phyloP scores from a whole-genome alignment of 2,888 invertebrate species.

The Phasia obesa region DNA sequence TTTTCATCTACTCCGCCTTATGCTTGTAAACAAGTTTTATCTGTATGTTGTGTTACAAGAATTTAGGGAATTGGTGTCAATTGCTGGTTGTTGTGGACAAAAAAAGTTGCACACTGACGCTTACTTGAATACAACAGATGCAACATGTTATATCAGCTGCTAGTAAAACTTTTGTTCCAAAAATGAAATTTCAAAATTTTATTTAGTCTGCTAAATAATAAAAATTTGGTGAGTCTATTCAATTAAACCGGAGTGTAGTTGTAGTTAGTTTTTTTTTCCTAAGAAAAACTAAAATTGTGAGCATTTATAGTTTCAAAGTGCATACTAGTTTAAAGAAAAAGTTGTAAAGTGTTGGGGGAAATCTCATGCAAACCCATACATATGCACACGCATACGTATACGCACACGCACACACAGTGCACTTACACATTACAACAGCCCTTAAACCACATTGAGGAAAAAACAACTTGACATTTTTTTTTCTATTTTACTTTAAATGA shows the following conservation, averaged over 20 bases:
- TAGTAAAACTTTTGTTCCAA: too few species aligned
- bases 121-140: neutral
- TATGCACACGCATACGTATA: neutral
- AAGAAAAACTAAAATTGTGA: neutral
- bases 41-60: neutral
- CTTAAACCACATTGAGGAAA: slow-evolving; percentile 7
- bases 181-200: neutral
- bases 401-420: too few species aligned
- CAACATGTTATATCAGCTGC: too few species aligned
- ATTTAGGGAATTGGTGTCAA: slow-evolving; percentile 51
- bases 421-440: too few species aligned
- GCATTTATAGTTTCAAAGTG: slow-evolving; percentile 1
- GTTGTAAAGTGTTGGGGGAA: too few species aligned
- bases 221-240: neutral
- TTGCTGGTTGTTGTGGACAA: slow-evolving; percentile 18
- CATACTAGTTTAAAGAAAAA: slow-evolving; percentile 2
- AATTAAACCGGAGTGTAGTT: neutral
- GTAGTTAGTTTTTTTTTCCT: neutral
- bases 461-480: slow-evolving; percentile 60
- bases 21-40: slow-evolving; percentile 5
- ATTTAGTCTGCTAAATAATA: neutral
- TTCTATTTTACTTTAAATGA: slow-evolving; percentile 47
- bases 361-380: neutral
- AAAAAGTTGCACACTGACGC: neutral
- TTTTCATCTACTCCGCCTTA: slow-evolving; percentile 40